A percentile compares a stretch with the other conserved stretches of the same genome.
Evolutionary conservation across 2,113 vertebrate species (phyloP).

Genomic region (Charadrius vociferus): DNA sequence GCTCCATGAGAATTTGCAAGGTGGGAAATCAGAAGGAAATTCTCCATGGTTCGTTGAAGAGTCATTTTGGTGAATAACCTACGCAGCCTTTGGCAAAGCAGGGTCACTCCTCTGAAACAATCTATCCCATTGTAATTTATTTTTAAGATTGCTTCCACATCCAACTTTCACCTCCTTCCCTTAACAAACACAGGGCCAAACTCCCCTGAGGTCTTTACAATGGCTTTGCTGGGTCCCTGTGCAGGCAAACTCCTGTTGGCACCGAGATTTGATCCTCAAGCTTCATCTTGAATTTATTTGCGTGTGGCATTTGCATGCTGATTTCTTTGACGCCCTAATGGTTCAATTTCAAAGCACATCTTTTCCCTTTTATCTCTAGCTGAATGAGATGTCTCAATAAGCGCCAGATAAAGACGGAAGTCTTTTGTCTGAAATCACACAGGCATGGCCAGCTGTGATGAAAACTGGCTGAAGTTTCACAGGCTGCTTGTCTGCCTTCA

Average conservation of each 20-base stretch:
- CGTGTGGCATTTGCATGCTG: constrained; percentile 75
- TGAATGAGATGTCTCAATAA: constrained; percentile 82
- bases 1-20: not conserved
- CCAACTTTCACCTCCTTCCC: not conserved
- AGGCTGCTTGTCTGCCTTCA: constrained; percentile 75
- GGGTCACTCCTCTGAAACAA: not conserved
- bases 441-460: constrained; percentile 79
- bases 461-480: constrained; percentile 79
- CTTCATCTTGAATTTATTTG: constrained; percentile 70
- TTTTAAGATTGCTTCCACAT: not conserved
- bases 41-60: not conserved
- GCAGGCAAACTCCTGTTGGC: constrained; percentile 29
- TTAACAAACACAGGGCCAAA: not conserved
- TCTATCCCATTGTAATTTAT: not conserved
- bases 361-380: constrained; percentile 78
- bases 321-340: constrained; percentile 65
- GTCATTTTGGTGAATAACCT: not conserved
- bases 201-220: not conserved
- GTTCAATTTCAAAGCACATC: constrained; percentile 81
- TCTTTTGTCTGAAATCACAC: constrained; percentile 78
- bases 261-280: not conserved
- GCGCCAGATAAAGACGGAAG: constrained; percentile 82
- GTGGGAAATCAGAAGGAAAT: not conserved
- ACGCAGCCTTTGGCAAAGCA: not conserved
- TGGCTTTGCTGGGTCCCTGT: not conserved